phyloP scores from a whole-genome alignment of 2,888 invertebrate genomes.

The Apamea crenata region DNA sequence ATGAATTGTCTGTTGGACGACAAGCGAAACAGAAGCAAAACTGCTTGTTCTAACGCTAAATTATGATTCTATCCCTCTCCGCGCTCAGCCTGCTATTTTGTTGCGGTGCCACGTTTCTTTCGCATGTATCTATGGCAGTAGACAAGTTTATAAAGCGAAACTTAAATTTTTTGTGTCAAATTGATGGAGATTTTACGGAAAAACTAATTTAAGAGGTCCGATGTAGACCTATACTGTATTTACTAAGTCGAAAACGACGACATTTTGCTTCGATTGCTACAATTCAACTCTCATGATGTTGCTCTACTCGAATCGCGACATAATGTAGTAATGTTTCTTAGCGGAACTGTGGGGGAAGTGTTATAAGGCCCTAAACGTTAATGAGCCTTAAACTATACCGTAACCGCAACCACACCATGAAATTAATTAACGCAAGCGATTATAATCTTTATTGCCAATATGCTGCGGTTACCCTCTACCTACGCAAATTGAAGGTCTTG shows the following conservation, averaged over 20 bases:
- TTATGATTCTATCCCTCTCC: background rate
- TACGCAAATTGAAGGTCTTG: slow-evolving; percentile 4
- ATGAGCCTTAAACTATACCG: background rate
- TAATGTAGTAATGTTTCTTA: background rate
- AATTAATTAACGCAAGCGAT: background rate
- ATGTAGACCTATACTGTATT: background rate
- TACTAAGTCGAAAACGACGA: background rate
- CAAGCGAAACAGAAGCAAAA: background rate
- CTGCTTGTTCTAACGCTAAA: background rate
- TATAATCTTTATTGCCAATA: slow-evolving; percentile 25
- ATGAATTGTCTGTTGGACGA: background rate
- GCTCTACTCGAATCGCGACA: background rate
- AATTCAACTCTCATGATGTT: too few relatives aligned
- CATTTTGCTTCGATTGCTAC: too few relatives aligned
- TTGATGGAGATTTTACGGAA: background rate
- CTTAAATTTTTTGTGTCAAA: background rate
- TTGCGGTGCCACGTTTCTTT: background rate
- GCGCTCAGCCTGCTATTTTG: background rate
- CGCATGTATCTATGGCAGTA: background rate
- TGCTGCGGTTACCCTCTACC: background rate
- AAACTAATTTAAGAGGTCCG: background rate
- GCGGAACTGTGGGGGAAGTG: background rate
- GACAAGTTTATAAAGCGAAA: background rate
- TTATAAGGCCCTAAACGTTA: background rate
- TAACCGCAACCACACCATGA: background rate